Conservation (phyloP, 2,797 vertebrate genomes). For the Epinephelus malabaricus region DNA sequence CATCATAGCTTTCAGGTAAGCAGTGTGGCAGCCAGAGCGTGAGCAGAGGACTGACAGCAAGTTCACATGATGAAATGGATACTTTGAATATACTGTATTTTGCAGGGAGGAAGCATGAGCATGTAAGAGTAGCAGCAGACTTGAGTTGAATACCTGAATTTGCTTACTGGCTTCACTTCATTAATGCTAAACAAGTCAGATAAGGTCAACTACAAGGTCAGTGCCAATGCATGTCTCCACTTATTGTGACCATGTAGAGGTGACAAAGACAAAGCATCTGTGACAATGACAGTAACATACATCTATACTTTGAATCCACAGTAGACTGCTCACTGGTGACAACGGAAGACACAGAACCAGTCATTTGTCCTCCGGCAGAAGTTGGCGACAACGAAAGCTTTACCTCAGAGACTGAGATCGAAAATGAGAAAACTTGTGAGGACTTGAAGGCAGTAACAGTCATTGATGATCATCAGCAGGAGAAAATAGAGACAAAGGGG, state of each 20-base stretch:
- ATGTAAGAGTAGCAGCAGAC: neutral
- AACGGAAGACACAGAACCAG: conserved; percentile 53
- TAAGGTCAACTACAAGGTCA: neutral
- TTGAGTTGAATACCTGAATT: neutral
- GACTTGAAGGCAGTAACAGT: conserved; percentile 37
- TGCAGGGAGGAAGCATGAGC: neutral
- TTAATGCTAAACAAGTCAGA: conserved; percentile 13
- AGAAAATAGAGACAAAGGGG: conserved; percentile 73
- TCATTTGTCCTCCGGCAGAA: conserved; percentile 21
- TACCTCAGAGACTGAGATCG: conserved; percentile 77
- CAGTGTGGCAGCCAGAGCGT: neutral
- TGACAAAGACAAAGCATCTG: neutral
- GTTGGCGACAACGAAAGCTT: conserved; percentile 82
- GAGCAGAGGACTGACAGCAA: neutral
- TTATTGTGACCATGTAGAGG: neutral
- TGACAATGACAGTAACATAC: neutral
- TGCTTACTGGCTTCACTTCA: neutral
- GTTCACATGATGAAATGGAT: neutral
- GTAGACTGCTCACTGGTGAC: conserved; percentile 54
- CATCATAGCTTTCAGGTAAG: no score
- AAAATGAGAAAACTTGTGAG: conserved; percentile 44
- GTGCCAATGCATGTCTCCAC: neutral
- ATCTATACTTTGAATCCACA: conserved; percentile 45
- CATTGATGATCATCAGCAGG: conserved; percentile 68
- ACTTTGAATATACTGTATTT: neutral